Conservation (phyloP, 2,797 vertebrate species). For the Anolis apletophallus region DNA sequence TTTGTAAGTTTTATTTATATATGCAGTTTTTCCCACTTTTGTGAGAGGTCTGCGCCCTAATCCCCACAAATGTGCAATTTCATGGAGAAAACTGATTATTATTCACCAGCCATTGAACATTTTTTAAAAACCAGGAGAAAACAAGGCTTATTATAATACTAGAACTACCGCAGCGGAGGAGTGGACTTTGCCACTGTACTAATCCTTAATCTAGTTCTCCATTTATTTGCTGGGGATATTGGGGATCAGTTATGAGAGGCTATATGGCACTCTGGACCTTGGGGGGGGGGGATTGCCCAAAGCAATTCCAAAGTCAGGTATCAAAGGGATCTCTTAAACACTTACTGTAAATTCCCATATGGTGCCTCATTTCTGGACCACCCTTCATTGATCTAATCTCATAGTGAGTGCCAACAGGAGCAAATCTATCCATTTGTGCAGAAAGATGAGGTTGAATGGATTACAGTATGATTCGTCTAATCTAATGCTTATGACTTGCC, state of each 20-base stretch:
- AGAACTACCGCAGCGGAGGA: not conserved
- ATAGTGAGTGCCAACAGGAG: not conserved
- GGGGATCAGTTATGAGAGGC: too few relatives aligned
- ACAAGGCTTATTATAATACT: not conserved
- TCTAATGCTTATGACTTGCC: not conserved
- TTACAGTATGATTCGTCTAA: conserved; percentile 20
- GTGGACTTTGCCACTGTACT: not conserved
- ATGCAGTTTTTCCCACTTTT: too few relatives aligned
- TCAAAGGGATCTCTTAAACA: not conserved
- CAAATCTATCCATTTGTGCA: conserved; percentile 14
- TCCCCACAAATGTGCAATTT: not conserved
- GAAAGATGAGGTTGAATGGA: conserved; percentile 12
- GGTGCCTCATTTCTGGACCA: not conserved
- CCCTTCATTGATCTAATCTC: conserved; percentile 8
- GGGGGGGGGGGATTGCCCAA: not conserved
- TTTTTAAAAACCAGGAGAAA: not conserved
- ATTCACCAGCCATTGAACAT: not conserved
- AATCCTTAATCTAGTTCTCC: not conserved
- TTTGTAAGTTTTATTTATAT: too few relatives aligned
- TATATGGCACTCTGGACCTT: not conserved
- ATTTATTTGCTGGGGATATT: not conserved
- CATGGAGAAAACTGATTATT: not conserved
- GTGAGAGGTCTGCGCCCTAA: too few relatives aligned
- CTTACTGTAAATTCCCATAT: not conserved
- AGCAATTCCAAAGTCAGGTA: not conserved